phyloP scores from a whole-genome alignment of 2,797 vertebrate species.

The Poeciliopsis gracilis region DNA sequence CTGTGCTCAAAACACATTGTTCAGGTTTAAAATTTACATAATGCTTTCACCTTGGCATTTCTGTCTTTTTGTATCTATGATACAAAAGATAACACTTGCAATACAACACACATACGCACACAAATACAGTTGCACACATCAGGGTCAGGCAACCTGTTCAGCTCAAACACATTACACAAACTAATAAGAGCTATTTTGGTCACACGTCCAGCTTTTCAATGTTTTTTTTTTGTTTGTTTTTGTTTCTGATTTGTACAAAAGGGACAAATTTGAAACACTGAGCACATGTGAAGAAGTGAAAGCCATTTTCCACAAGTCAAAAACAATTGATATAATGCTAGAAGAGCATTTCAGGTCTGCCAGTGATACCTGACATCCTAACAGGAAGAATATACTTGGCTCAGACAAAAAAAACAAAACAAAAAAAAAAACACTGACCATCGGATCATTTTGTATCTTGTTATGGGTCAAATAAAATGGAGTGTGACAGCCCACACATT shows the following conservation, averaged over 20 bases:
- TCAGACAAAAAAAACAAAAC: neutral
- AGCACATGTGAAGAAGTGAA: neutral
- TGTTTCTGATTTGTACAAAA: constrained; percentile 2
- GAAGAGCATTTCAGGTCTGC: neutral
- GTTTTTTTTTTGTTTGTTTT: neutral
- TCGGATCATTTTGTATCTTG: constrained; percentile 23
- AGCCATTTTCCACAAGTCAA: neutral
- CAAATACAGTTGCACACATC: constrained; percentile 16
- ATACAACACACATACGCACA: constrained; percentile 8
- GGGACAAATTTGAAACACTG: neutral
- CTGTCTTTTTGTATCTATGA: constrained; percentile 36
- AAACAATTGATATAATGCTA: neutral
- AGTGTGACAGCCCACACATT: constrained; percentile 18
- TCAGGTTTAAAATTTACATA: constrained; percentile 56
- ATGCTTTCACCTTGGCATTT: constrained; percentile 64
- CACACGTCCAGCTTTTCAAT: constrained; percentile 16
- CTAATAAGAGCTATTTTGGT: constrained; percentile 17
- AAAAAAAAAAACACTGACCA: neutral
- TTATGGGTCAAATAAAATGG: constrained; percentile 24
- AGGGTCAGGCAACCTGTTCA: constrained; percentile 24
- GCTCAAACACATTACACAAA: neutral
- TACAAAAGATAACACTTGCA: constrained; percentile 39
- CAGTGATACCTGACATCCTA: constrained; percentile 4
- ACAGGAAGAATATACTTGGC: neutral
- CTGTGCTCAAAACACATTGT: constrained; percentile 43